Percentiles rank a stretch among this genome's conserved stretches.
Evolutionary conservation across 2,888 invertebrate species (phyloP).

Genomic region (Petrolisthes cinctipes): DNA sequence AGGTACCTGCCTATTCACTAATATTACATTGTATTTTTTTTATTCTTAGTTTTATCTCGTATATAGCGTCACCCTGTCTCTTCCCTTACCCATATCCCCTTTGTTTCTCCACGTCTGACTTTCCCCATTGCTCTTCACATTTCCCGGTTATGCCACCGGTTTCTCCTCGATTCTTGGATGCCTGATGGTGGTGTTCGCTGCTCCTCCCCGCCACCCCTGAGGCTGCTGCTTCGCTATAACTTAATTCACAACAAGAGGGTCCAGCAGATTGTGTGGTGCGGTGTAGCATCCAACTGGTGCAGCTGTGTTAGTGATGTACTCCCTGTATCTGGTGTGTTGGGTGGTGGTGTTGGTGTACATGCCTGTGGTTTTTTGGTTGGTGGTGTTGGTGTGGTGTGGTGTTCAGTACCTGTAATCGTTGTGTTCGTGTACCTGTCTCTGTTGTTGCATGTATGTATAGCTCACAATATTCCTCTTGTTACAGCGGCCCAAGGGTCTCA

Average conservation of each 20-base stretch:
- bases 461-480: too few species aligned
- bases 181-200: neutral
- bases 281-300: too few species aligned
- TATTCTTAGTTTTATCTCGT: too few species aligned
- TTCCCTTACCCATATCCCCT: neutral
- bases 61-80: too few species aligned
- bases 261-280: neutral
- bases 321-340: neutral
- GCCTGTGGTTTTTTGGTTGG: neutral
- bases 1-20: too few species aligned
- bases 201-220: neutral
- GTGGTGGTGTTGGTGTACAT: neutral
- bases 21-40: too few species aligned
- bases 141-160: neutral
- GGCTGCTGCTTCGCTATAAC: slow-evolving; percentile 30
- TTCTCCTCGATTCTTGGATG: neutral
- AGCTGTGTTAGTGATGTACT: neutral
- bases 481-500: too few species aligned
- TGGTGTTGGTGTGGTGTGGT: neutral
- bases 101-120: neutral
- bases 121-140: slow-evolving; percentile 3
- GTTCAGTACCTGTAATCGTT: too few species aligned
- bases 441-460: too few species aligned
- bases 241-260: slow-evolving; percentile 31
- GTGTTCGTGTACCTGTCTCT: too few species aligned